Percentiles rank a stretch among this genome's conserved stretches.
These are phyloP conservation scores for Megaptera novaeangliae DNA, from an alignment of 2,113 vertebrate genomes.

Conservation along the genomic window DNA sequence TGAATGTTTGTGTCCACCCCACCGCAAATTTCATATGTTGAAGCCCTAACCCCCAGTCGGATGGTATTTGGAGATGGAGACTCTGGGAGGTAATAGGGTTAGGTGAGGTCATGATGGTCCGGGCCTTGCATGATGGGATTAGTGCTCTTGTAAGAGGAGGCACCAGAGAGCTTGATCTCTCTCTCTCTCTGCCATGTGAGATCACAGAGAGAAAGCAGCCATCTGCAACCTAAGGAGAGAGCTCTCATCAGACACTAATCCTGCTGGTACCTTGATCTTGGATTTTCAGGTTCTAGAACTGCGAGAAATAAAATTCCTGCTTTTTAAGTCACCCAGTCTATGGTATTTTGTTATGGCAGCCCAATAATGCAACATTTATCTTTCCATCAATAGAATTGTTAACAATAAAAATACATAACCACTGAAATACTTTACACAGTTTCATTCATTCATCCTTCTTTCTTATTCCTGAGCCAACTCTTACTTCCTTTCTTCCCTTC, in stretches of 20 bases:
- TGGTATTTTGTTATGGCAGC: background rate
- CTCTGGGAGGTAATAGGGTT: background rate
- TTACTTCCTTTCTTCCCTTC: background rate
- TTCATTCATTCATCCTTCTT: background rate
- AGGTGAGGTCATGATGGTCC: background rate
- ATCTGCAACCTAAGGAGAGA: background rate
- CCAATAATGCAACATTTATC: background rate
- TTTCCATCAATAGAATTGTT: background rate
- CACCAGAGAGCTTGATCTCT: background rate
- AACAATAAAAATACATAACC: background rate
- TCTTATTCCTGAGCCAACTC: background rate
- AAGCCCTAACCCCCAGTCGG: background rate
- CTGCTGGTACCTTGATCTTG: background rate
- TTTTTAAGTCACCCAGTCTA: background rate
- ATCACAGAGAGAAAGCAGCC: background rate
- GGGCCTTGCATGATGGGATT: background rate
- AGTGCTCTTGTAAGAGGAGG: background rate
- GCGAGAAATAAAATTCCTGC: background rate
- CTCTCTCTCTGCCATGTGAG: background rate
- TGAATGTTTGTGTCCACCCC: background rate
- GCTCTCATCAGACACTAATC: background rate
- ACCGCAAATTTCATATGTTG: background rate
- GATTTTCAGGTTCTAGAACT: background rate
- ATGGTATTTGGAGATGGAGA: background rate
- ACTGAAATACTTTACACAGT: background rate